Percentiles rank a stretch among this genome's conserved stretches.
These are phyloP conservation scores for Heliopora coerulea DNA, from an alignment of 92 coral and sea anemone genomes.

Conservation along the genomic window DNA sequence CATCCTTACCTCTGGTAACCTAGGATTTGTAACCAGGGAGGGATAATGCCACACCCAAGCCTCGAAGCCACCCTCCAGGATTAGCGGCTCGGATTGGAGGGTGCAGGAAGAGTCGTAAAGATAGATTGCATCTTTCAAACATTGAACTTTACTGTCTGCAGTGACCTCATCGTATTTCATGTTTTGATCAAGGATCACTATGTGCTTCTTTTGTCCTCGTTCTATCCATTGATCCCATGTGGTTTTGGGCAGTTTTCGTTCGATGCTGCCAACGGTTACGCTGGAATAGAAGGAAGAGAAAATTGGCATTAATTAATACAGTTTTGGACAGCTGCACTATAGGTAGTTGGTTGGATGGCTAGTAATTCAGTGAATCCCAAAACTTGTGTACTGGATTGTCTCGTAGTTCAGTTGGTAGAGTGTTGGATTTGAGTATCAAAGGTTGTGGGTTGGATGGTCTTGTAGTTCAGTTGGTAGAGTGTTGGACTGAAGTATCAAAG, in stretches of 20 bases:
- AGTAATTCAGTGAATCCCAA: no score
- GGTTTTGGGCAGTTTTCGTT: constrained; percentile 72
- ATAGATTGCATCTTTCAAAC: constrained; percentile 85
- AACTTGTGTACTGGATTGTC: no score
- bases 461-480: no score
- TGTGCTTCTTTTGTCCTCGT: constrained; percentile 63
- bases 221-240: constrained; percentile 82
- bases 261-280: constrained; percentile 87
- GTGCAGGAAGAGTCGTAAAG: constrained; percentile 71
- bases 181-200: constrained; percentile 78
- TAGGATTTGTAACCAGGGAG: constrained; percentile 78
- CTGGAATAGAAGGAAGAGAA: constrained; percentile 42
- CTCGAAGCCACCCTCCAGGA: constrained; percentile 97
- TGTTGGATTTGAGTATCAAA: no score
- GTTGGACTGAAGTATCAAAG: no score
- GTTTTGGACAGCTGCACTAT: no score
- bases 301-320: no score
- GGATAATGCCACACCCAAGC: constrained; percentile 99
- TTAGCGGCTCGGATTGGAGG: constrained; percentile 68
- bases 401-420: no score
- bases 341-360: no score
- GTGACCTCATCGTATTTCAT: constrained; percentile 64
- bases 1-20: constrained; percentile 67
- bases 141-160: constrained; percentile 61
- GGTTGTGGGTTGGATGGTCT: no score